These are phyloP conservation scores for Sebastes diaconus DNA, from an alignment of 2,797 vertebrate species.

Conservation along the genomic window DNA sequence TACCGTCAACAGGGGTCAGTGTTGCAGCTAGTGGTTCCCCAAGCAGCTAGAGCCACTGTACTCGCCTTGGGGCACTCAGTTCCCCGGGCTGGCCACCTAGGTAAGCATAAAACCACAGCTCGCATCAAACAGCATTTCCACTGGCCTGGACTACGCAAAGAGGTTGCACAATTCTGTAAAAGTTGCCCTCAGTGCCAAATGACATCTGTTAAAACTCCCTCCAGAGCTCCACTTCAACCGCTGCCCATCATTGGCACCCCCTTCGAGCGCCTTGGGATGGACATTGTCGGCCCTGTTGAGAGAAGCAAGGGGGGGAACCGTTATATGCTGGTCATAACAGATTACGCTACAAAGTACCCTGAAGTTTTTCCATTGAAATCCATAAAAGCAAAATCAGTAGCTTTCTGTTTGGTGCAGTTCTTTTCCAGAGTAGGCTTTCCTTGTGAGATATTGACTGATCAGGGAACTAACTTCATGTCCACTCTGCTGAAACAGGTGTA, in stretches of 20 bases:
- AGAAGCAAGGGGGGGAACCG: not conserved
- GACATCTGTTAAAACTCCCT: not conserved
- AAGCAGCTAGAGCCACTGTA: too few relatives aligned
- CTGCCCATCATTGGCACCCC: not conserved
- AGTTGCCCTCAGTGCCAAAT: not conserved
- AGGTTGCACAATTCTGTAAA: too few relatives aligned
- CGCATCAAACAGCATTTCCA: too few relatives aligned
- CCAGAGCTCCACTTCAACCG: not conserved
- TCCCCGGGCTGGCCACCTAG: too few relatives aligned
- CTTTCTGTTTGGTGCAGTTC: not conserved
- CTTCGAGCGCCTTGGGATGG: not conserved
- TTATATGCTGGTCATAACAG: not conserved
- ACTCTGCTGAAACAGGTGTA: not conserved
- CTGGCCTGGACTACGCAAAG: too few relatives aligned
- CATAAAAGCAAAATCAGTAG: not conserved
- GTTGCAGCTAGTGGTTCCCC: too few relatives aligned
- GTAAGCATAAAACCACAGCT: too few relatives aligned
- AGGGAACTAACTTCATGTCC: not conserved
- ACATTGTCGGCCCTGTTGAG: not conserved
- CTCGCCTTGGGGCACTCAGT: too few relatives aligned
- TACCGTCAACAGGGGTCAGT: too few relatives aligned
- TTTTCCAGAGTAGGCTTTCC: not conserved
- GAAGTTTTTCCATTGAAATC: not conserved
- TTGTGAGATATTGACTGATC: conserved; percentile 6
- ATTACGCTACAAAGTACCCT: not conserved